These are phyloP conservation scores for Megaustenia siamemsis DNA, from an alignment of 2,888 invertebrate genomes.

Conservation along the genomic window DNA sequence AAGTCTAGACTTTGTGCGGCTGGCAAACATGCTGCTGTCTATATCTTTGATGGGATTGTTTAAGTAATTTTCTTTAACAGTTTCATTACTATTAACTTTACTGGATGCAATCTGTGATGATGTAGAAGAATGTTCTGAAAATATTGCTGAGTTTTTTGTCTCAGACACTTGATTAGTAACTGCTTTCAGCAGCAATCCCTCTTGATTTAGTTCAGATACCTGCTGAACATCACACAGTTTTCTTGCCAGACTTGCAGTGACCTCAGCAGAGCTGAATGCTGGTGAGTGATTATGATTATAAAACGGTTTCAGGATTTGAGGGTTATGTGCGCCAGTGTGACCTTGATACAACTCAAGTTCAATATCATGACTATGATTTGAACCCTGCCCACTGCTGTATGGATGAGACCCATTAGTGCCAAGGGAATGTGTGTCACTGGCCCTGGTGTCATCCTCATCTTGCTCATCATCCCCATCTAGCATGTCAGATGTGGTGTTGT, in stretches of 20 bases:
- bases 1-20: not conserved
- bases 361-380: constrained; percentile 38
- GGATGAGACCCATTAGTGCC: constrained; percentile 33
- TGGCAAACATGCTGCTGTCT: not conserved
- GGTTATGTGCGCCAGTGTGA: not conserved
- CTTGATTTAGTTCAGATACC: not conserved
- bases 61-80: not conserved
- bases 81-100: not conserved
- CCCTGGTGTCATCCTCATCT: constrained; percentile 57
- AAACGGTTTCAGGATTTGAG: not conserved
- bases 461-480: constrained; percentile 34
- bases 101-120: not conserved
- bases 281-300: not conserved
- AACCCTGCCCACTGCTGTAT: constrained; percentile 43
- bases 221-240: constrained; percentile 10
- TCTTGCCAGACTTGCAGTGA: constrained; percentile 43
- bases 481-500: not conserved
- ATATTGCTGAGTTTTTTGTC: not conserved
- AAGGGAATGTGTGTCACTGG: constrained; percentile 46
- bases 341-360: constrained; percentile 31
- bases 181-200: not conserved
- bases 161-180: not conserved
- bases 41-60: not conserved
- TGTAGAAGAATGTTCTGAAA: not conserved
- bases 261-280: constrained; percentile 50